These are phyloP conservation scores for Aspidoscelis tigris DNA, from an alignment of 2,113 vertebrate species.

Conservation along the genomic window DNA sequence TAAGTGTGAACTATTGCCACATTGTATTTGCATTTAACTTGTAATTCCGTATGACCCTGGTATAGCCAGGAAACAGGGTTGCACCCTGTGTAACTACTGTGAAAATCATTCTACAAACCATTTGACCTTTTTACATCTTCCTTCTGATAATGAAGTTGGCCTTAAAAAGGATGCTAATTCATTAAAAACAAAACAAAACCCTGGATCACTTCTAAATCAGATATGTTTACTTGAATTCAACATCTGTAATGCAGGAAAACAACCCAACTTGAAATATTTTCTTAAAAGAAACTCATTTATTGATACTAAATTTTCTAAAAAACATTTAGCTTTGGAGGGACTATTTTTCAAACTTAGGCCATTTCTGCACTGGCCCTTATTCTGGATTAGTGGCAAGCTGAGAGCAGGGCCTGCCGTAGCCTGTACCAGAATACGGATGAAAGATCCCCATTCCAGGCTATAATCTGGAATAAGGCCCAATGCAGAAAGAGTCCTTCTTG, in stretches of 20 bases:
- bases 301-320: slow-evolving; percentile 5
- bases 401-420: no score
- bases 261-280: background rate
- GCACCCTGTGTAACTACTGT: background rate
- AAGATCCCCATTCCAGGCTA: no score
- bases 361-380: no score
- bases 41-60: background rate
- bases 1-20: no score
- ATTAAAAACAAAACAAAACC: background rate
- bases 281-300: background rate
- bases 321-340: slow-evolving; percentile 32
- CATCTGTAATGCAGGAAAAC: background rate
- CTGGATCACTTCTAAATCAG: background rate
- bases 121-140: background rate
- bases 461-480: no score
- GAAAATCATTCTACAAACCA: background rate
- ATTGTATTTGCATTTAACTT: background rate
- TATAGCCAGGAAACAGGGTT: background rate
- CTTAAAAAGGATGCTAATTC: background rate
- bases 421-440: no score
- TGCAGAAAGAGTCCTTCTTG: background rate
- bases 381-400: no score
- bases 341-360: slow-evolving; percentile 6
- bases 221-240: background rate
- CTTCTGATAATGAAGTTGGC: background rate